These are phyloP conservation scores for Cheilosia impressa DNA, from an alignment of 2,888 invertebrate species.

Conservation along the genomic window DNA sequence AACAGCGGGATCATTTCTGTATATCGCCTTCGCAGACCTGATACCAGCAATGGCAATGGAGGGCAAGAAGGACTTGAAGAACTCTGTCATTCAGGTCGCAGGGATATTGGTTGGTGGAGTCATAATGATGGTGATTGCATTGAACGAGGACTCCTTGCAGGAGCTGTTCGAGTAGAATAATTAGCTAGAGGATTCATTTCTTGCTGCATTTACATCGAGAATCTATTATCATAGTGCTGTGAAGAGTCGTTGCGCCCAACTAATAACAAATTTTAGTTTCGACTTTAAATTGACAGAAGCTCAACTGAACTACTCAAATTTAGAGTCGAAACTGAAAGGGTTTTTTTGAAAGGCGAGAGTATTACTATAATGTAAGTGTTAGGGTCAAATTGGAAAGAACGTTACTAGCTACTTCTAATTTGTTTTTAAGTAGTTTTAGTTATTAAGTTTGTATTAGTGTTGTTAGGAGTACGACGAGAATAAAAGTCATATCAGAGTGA, in stretches of 20 bases:
- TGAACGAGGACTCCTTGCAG: conserved; percentile 86
- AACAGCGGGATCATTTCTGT: conserved; percentile 92
- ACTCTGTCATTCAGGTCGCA: conserved; percentile 86
- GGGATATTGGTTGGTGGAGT: conserved; percentile 88
- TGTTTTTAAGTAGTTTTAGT: neutral
- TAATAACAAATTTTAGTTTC: too few relatives aligned
- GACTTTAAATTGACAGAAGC: too few relatives aligned
- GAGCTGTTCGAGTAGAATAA: conserved; percentile 78
- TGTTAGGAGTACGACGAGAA: neutral
- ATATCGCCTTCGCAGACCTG: conserved; percentile 91
- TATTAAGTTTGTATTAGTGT: neutral
- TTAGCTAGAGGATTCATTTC: neutral
- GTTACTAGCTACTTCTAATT: neutral
- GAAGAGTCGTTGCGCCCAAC: conserved; percentile 51
- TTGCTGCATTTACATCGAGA: conserved; percentile 29
- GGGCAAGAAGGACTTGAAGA: conserved; percentile 85
- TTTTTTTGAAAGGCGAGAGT: too few relatives aligned
- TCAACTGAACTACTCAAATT: too few relatives aligned
- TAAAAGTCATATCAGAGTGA: neutral
- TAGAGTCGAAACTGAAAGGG: neutral
- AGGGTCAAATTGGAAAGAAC: neutral
- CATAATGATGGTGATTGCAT: conserved; percentile 90
- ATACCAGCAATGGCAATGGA: conserved; percentile 87
- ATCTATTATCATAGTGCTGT: conserved; percentile 70
- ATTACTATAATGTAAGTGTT: too few relatives aligned